These are phyloP conservation scores for Alcedo atthis DNA, from an alignment of 2,797 vertebrate species.

Conservation along the genomic window DNA sequence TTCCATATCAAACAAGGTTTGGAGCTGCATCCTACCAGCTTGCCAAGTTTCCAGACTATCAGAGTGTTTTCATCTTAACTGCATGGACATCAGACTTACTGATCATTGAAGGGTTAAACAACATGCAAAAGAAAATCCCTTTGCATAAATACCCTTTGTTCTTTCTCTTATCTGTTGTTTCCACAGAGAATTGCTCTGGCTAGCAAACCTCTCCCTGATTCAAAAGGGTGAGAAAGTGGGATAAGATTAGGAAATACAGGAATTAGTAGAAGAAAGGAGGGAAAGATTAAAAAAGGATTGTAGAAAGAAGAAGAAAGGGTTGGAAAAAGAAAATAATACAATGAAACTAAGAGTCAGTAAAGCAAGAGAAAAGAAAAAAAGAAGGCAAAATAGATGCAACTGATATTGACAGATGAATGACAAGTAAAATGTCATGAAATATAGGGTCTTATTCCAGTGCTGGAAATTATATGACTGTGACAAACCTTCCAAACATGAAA, in stretches of 20 bases:
- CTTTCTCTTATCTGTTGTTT: background rate
- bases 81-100: background rate
- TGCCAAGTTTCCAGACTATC: background rate
- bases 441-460: background rate
- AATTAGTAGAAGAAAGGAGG: background rate
- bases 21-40: background rate
- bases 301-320: background rate
- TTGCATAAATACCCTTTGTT: background rate
- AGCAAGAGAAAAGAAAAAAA: background rate
- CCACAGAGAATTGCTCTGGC: background rate
- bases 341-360: background rate
- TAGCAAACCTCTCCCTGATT: background rate
- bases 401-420: background rate
- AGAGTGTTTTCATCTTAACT: background rate
- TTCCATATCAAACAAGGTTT: background rate
- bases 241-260: background rate
- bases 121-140: background rate
- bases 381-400: background rate
- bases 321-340: background rate
- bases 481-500: slow-evolving; percentile 9
- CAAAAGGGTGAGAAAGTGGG: background rate
- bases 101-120: background rate
- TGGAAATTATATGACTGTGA: background rate
- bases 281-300: background rate
- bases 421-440: background rate